Percentiles rank a stretch among this genome's conserved stretches.
phyloP scores from a whole-genome alignment of 2,113 vertebrate genomes.

The Crotophaga sulcirostris region DNA sequence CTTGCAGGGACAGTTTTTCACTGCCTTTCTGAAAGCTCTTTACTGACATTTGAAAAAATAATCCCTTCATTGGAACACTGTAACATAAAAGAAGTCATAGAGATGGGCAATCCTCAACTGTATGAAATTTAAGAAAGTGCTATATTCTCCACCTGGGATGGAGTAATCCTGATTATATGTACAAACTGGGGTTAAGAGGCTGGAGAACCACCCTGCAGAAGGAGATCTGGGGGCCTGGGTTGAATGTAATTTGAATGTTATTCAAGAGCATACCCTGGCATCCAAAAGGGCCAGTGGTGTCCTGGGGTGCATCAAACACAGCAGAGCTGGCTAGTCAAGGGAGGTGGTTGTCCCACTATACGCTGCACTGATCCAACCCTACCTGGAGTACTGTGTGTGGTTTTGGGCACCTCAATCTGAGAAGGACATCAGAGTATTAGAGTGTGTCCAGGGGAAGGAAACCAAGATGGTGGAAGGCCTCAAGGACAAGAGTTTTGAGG shows the following conservation, averaged over 20 bases:
- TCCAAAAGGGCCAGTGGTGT: accelerated
- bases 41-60: not conserved
- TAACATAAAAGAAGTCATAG: not conserved
- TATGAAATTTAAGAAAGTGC: not conserved
- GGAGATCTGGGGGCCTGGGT: accelerated
- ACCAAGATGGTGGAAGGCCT: not conserved
- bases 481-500: accelerated
- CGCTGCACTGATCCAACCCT: not conserved
- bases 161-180: not conserved
- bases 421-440: not conserved
- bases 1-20: not conserved
- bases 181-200: accelerated
- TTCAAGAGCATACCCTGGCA: not conserved
- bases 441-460: not conserved
- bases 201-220: not conserved
- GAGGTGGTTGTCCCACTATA: not conserved
- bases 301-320: not conserved
- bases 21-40: not conserved
- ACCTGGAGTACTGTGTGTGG: not conserved
- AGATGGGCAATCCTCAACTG: accelerated
- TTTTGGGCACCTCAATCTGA: not conserved
- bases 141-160: not conserved
- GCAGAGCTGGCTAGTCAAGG: accelerated
- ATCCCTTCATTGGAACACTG: not conserved
- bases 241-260: not conserved